Conservation (phyloP, 2,797 vertebrate genomes). For the Pachyuromys duprasi region DNA sequence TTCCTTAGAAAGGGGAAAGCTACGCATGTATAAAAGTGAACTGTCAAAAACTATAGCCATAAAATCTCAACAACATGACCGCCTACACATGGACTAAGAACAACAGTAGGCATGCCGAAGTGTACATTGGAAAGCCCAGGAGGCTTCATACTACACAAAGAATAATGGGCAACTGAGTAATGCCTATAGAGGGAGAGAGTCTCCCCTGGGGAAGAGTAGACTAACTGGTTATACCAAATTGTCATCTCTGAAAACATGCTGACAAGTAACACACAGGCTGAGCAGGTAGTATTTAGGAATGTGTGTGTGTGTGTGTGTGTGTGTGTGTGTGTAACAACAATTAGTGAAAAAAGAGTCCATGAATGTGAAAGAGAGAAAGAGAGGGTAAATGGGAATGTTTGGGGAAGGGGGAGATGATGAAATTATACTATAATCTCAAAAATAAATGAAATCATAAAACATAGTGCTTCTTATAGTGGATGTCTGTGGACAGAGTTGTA, state of each 20-base stretch:
- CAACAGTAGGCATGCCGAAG: background rate
- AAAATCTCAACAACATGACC: background rate
- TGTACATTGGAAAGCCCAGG: background rate
- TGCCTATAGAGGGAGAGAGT: background rate
- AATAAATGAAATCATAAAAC: background rate
- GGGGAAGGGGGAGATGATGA: background rate
- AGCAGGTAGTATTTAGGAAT: background rate
- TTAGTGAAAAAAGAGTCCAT: background rate
- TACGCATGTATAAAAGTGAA: background rate
- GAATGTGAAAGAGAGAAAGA: background rate
- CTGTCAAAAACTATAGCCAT: background rate
- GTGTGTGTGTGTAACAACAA: background rate
- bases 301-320: background rate
- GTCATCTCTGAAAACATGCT: background rate
- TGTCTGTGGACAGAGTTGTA: constrained; percentile 70
- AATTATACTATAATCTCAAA: background rate
- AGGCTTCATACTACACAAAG: background rate
- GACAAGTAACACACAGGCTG: background rate
- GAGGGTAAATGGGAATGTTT: background rate
- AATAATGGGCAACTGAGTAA: background rate
- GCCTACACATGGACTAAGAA: background rate
- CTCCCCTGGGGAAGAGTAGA: background rate
- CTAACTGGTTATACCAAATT: background rate
- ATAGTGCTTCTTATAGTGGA: constrained; percentile 74
- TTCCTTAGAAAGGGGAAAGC: constrained; percentile 63